Conservation (phyloP, 2,797 vertebrate genomes). For the Cuniculus paca region DNA sequence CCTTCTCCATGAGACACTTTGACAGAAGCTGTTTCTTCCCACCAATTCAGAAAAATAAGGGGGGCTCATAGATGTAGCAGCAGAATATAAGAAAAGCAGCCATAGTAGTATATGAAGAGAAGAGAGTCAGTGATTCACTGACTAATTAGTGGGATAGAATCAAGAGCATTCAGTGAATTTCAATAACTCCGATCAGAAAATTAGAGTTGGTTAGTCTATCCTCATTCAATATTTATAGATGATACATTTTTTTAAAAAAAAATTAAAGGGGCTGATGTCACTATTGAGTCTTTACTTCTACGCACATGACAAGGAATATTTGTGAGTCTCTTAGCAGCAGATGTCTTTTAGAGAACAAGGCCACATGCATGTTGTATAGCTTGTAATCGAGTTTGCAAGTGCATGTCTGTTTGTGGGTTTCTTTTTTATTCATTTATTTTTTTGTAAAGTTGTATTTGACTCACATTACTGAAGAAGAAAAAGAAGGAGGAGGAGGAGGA, state of each 20-base stretch:
- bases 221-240: neutral
- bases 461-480: too few relatives aligned
- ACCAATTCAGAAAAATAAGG: neutral
- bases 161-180: neutral
- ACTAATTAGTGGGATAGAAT: neutral
- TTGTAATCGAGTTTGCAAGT: neutral
- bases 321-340: neutral
- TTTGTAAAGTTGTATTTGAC: neutral
- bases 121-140: neutral
- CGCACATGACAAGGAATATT: neutral
- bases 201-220: neutral
- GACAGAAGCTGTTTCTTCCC: neutral
- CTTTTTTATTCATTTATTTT: accelerated
- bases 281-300: neutral
- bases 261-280: neutral
- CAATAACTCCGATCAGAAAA: neutral
- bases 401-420: accelerated
- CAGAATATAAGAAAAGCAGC: neutral
- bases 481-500: too few relatives aligned
- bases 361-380: neutral
- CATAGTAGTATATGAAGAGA: neutral
- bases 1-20: neutral
- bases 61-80: accelerated
- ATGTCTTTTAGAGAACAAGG: neutral
- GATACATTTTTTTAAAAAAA: neutral